A percentile compares a stretch with the other conserved stretches of the same genome.
Evolutionary conservation across 2,888 invertebrate species (phyloP).

Genomic region (Platycheirus albimanus): DNA sequence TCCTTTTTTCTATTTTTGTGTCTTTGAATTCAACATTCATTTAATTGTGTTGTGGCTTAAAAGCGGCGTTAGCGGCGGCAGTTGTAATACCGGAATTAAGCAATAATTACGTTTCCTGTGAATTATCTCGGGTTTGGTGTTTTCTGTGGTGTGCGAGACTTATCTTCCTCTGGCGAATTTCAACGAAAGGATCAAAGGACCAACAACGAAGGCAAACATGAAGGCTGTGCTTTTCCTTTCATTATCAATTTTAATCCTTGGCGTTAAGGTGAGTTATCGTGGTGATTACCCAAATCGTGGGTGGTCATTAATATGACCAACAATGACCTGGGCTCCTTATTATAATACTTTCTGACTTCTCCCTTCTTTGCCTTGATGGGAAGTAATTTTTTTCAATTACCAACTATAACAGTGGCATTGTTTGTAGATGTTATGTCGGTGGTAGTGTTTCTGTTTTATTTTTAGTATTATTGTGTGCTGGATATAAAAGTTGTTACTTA

Average conservation of each 20-base stretch:
- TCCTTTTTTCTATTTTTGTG: conserved; percentile 24
- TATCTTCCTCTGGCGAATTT: conserved; percentile 14
- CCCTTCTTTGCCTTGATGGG: not conserved
- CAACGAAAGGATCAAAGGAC: conserved; percentile 44
- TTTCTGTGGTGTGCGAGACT: conserved; percentile 19
- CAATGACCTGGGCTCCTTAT: conserved; percentile 34
- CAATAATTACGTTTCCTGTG: conserved; percentile 42
- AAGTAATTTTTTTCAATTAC: conserved; percentile 60
- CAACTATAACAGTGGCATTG: conserved; percentile 5
- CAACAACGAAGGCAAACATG: conserved; percentile 76
- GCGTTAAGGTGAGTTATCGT: conserved; percentile 80
- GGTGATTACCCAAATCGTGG: conserved; percentile 39
- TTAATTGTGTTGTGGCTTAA: conserved; percentile 9
- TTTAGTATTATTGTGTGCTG: conserved; percentile 22
- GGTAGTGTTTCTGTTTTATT: conserved; percentile 3
- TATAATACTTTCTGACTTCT: conserved; percentile 22
- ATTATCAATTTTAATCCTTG: conserved; percentile 80
- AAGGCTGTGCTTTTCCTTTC: conserved; percentile 80
- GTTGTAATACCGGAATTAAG: conserved; percentile 16
- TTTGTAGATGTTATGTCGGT: conserved; percentile 15
- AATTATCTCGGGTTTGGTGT: conserved; percentile 25
- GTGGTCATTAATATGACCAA: conserved; percentile 44
- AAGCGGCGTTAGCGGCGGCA: conserved; percentile 1
- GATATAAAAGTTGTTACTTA: conserved; percentile 15
- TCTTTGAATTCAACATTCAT: not conserved